Evolutionary conservation across 2,797 vertebrate genomes (phyloP), one percentile per base, ranked within the genome.

Genomic region (Pipistrellus pygmaeus): DNA sequence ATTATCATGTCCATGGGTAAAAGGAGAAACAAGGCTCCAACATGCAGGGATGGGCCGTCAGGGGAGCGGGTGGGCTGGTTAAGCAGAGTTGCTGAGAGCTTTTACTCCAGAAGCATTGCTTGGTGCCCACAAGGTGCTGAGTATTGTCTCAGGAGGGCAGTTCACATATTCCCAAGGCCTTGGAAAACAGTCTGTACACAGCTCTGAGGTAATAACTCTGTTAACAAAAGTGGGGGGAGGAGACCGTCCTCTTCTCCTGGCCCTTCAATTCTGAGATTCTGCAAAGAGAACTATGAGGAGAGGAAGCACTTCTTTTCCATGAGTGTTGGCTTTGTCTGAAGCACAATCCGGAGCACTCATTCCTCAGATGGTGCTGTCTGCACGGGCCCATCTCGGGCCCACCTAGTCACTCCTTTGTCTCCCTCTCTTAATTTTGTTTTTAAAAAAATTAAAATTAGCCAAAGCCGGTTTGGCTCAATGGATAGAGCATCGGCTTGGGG

Each of bases 41-140:
- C 3, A 2, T 1, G 8, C 35, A 12, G n/a, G 23, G 23, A 3
- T 69, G 0, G 2, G 68, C 30, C 0, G 0, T 27, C 25, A 3
- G 48, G 60, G 23, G 85, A 10, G 13, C 73, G 6, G 44, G 30
- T 0, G 6, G 41, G 41, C 6, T 44, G 82, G 60, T 38, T 27
- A 12, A 4, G n/a, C 8, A 2, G 25, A 21, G 27, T 35, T 35
- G 20, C 53, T 38, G 30, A 21, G 41, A 48, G 32, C 21, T 60
- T 86, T 85, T 48, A 0, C 32, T 3, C 1, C 2, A 25, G 51
- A 46, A 77, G 25, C 3, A 1, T 27, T 57, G 46, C 64, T 35
- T 18, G 1, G 1, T 10, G 30, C 5, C 69, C 53, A 15, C 15
- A 0, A 0, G 38, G n/a, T 8, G 23, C 69, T 27, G 3, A 57